These are phyloP conservation scores for Centropyge bicolor DNA, from an alignment of 2,797 vertebrate genomes.

Conservation along the genomic window DNA sequence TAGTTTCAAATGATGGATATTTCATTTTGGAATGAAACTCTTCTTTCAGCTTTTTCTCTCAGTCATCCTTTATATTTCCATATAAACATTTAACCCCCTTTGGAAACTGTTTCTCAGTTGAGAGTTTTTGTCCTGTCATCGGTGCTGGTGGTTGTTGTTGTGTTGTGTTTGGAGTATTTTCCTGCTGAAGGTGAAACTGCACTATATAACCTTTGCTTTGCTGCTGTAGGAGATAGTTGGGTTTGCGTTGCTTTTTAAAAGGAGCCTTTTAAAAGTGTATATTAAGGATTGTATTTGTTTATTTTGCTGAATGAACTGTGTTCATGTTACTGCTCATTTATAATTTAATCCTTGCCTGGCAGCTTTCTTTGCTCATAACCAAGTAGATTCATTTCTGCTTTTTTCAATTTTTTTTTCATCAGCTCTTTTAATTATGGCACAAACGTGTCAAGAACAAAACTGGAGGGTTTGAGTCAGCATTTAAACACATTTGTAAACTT, in stretches of 20 bases:
- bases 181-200: conserved; percentile 57
- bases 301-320: conserved; percentile 27
- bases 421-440: conserved; percentile 8
- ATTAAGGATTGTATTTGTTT: conserved; percentile 51
- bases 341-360: conserved; percentile 14
- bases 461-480: conserved; percentile 21
- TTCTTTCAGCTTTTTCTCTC: neutral
- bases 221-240: conserved; percentile 49
- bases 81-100: neutral
- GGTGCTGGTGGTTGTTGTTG: conserved; percentile 5
- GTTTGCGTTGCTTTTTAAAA: conserved; percentile 56
- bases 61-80: neutral
- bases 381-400: conserved; percentile 19
- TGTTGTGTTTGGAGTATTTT: conserved; percentile 43
- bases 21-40: conserved; percentile 24
- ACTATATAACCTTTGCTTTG: conserved; percentile 63
- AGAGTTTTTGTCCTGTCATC: neutral
- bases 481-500: conserved; percentile 23
- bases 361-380: conserved; percentile 29
- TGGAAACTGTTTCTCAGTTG: neutral
- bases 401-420: neutral
- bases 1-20: neutral
- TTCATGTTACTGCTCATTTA: neutral
- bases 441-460: conserved; percentile 67
- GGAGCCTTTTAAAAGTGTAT: conserved; percentile 26